Base-by-base conservation (phyloP, 2,888 invertebrate genomes). In the Nephrotoma guestfalica region DNA sequence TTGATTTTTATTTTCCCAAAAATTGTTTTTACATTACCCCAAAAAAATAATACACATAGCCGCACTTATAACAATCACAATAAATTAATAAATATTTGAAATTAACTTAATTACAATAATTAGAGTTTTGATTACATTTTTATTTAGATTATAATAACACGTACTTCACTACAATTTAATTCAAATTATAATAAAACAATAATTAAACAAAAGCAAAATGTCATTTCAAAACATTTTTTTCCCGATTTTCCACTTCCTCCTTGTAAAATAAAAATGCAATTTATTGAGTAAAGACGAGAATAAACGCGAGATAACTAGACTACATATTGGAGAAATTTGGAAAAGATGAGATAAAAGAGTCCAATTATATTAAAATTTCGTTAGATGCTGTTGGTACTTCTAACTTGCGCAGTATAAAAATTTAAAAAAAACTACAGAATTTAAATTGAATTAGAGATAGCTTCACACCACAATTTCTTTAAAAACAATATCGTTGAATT, bases 351-450 rank as follows among this genome's bases (percentile, higher is more conserved):
- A 71, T 71, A 71, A 71, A 71, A 51, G 30, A 71, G 30, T 71
- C 71, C 3, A 71, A 71, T 30, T 30, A 71, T 15, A 11, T 30
- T 47, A 47, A 11, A 2, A 18, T 57, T 71, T 71, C 7, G 41
- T 84, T 13, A n/a, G 84, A 84, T 84, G 84, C 84, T 84, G 84
- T 84, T 84, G 84, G 84, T 84, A 84, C 84, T 84, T 41, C 41
- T 84, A n/a, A 15, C 84, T 41, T 84, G 84, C 84, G 84, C 84
- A 84, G 30, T 51, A 30, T 9, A 30, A 71, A 57, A 71, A 71
- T 30, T 30, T 9, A 71, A 30, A 30, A 71, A 71, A 51, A 30
- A 71, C 71, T 71, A 30, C 30, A 3, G 30, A 71, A 71, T 71
- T 71, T 30, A 71, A 71, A 71, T 71, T 9, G 71, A 71, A 71